Conservation (phyloP, 2,113 vertebrate genomes). For the Aphyosemion australe region DNA sequence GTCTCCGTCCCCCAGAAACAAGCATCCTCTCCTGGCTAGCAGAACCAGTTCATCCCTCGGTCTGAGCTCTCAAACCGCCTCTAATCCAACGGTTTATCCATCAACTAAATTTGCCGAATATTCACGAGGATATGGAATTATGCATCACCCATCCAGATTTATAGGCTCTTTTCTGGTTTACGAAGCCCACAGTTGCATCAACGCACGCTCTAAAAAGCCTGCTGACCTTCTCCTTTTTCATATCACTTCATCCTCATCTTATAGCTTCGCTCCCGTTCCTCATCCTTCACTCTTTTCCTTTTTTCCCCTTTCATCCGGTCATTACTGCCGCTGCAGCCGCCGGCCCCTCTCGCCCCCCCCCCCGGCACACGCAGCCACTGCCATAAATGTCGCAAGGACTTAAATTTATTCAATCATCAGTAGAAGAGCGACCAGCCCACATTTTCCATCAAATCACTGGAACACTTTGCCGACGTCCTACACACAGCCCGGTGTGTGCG, state of each 20-base stretch:
- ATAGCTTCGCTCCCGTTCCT: background rate
- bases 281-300: conserved; percentile 4
- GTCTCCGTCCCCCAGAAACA: conserved; percentile 41
- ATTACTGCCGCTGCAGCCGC: conserved; percentile 6
- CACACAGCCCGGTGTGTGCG: conserved; percentile 18
- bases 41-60: conserved; percentile 21
- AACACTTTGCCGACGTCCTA: conserved; percentile 20
- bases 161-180: conserved; percentile 1
- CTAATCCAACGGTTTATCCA: conserved; percentile 2
- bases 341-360: conserved; percentile 1
- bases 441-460: conserved; percentile 62
- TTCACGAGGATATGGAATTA: background rate
- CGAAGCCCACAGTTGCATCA: background rate
- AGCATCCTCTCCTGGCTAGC: conserved; percentile 60
- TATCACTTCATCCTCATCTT: background rate
- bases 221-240: conserved; percentile 30
- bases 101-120: conserved; percentile 4
- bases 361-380: background rate
- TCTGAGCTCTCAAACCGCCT: conserved; percentile 15
- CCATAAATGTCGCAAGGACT: conserved; percentile 58
- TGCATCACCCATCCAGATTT: background rate
- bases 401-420: conserved; percentile 61
- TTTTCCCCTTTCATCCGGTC: conserved; percentile 8
- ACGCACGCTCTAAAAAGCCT: conserved; percentile 13
- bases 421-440: conserved; percentile 24